phyloP scores from a whole-genome alignment of 2,797 vertebrate genomes.

The Anabas testudineus region DNA sequence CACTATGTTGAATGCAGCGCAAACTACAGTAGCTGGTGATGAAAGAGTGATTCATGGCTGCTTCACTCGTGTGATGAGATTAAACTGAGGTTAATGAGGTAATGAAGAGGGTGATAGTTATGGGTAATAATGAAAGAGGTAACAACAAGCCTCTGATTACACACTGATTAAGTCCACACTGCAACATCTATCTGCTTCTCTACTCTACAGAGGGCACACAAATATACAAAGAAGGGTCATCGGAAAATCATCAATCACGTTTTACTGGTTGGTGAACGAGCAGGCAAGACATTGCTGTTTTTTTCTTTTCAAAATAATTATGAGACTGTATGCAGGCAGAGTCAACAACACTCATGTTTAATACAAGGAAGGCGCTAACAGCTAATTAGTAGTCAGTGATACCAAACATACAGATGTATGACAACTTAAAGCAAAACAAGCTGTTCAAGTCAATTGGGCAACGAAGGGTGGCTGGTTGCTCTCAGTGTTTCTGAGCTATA shows the following conservation, averaged over 20 bases:
- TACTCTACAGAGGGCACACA: slow-evolving; percentile 47
- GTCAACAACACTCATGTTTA: not conserved
- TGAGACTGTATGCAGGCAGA: not conserved
- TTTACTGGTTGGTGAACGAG: slow-evolving; percentile 20
- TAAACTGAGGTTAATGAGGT: slow-evolving; percentile 77
- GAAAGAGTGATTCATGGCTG: slow-evolving; percentile 59
- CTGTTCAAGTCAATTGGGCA: not conserved
- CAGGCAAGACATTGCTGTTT: not conserved
- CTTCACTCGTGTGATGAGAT: slow-evolving; percentile 68
- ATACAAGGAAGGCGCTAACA: not conserved
- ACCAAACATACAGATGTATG: not conserved
- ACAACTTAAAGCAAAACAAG: not conserved
- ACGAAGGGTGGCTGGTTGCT: not conserved
- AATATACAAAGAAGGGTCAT: slow-evolving; percentile 19
- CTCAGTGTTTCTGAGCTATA: not conserved
- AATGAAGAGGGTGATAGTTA: slow-evolving; percentile 72
- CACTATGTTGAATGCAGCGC: slow-evolving; percentile 21
- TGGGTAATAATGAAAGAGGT: slow-evolving; percentile 63
- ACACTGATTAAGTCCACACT: slow-evolving; percentile 73
- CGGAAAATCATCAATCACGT: slow-evolving; percentile 35
- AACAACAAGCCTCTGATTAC: slow-evolving; percentile 70
- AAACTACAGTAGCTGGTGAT: slow-evolving; percentile 41
- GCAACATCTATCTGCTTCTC: slow-evolving; percentile 70
- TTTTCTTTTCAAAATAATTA: slow-evolving; percentile 2
- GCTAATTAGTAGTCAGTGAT: not conserved